Percentiles rank a stretch among this genome's conserved stretches.
phyloP scores from a whole-genome alignment of 2,797 vertebrate genomes.

The Nannoperca obscura region DNA sequence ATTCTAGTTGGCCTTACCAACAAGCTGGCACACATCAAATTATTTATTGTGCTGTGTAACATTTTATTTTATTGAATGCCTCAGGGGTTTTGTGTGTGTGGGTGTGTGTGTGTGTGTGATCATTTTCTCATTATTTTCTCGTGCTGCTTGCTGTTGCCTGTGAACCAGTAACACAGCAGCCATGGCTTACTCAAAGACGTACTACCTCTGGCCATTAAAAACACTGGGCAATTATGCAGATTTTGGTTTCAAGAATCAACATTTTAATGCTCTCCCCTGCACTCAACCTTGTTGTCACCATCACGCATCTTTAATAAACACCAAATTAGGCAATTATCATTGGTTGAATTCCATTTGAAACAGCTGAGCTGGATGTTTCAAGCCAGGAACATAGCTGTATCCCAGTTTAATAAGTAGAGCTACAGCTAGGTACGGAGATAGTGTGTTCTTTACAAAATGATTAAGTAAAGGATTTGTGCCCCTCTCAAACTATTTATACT shows the following conservation, averaged over 20 bases:
- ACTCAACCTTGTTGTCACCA: background rate
- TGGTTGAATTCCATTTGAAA: background rate
- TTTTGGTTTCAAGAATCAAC: constrained; percentile 35
- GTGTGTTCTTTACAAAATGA: constrained; percentile 11
- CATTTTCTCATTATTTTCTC: constrained; percentile 3
- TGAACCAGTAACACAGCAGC: constrained; percentile 28
- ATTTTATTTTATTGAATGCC: background rate
- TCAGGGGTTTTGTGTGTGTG: background rate
- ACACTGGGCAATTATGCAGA: constrained; percentile 39
- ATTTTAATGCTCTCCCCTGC: background rate
- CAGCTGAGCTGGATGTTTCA: constrained; percentile 11
- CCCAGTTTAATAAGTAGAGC: background rate
- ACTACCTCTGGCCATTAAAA: constrained; percentile 24
- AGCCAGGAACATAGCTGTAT: background rate
- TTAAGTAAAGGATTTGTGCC: constrained; percentile 18
- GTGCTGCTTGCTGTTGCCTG: background rate
- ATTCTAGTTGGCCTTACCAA: background rate
- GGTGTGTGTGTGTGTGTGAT: background rate
- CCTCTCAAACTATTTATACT: constrained; percentile 6
- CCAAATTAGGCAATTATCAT: constrained; percentile 16
- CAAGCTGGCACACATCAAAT: background rate
- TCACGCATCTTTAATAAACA: constrained; percentile 9
- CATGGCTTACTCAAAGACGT: constrained; percentile 10
- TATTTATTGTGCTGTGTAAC: background rate
- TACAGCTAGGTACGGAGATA: background rate